These are phyloP conservation scores for Biston stratarius DNA, from an alignment of 2,888 invertebrate genomes.

Conservation along the genomic window DNA sequence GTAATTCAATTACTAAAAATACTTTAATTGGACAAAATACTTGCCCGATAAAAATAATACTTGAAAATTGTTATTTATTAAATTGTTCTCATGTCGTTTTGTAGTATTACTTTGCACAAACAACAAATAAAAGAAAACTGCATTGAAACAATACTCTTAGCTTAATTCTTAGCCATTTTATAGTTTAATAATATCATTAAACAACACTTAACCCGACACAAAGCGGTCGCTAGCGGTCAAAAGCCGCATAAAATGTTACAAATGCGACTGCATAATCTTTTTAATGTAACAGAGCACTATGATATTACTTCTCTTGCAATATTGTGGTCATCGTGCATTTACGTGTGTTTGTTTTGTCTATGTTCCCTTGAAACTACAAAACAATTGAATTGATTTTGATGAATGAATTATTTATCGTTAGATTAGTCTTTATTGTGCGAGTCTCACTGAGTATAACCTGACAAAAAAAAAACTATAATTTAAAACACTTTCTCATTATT, in stretches of 20 bases:
- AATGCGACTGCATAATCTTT: slow-evolving; percentile 33
- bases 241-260: slow-evolving; percentile 31
- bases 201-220: slow-evolving; percentile 31
- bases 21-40: too few relatives aligned
- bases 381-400: too few relatives aligned
- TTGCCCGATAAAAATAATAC: too few relatives aligned
- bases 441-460: too few relatives aligned
- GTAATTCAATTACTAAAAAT: too few relatives aligned
- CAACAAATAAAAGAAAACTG: not conserved
- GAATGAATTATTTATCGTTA: too few relatives aligned
- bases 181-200: slow-evolving; percentile 32
- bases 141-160: slow-evolving; percentile 9
- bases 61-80: too few relatives aligned
- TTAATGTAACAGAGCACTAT: slow-evolving; percentile 32
- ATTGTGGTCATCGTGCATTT: slow-evolving; percentile 18
- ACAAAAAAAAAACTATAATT: too few relatives aligned
- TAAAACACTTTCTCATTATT: too few relatives aligned
- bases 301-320: slow-evolving; percentile 29
- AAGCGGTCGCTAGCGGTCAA: slow-evolving; percentile 33
- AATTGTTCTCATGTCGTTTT: too few relatives aligned
- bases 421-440: too few relatives aligned
- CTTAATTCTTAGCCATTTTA: slow-evolving; percentile 9
- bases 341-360: not conserved
- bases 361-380: too few relatives aligned
- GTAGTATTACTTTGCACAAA: not conserved